These are phyloP conservation scores for Latrodectus hesperus DNA, from an alignment of 2,888 invertebrate species.

Conservation along the genomic window DNA sequence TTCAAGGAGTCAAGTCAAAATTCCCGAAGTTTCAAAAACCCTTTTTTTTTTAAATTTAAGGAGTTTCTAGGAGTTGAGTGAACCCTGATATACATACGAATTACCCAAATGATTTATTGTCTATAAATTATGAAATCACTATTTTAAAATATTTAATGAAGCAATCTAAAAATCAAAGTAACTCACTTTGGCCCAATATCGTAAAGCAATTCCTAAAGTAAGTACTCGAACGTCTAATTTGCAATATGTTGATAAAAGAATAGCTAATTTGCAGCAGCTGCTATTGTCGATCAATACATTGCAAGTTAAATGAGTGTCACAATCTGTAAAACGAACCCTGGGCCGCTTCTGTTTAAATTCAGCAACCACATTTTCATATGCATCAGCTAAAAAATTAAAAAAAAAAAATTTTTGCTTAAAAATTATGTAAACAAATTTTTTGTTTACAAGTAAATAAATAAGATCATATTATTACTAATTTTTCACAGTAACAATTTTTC, in stretches of 20 bases:
- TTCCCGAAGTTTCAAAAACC: too few species aligned
- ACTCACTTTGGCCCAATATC: constrained; percentile 75
- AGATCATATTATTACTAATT: too few species aligned
- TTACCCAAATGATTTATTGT: too few species aligned
- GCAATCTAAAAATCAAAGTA: background rate
- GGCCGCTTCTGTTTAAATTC: constrained; percentile 66
- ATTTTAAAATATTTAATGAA: too few species aligned
- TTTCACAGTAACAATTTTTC: too few species aligned
- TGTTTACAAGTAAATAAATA: too few species aligned
- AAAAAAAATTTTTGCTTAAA: background rate
- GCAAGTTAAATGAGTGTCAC: constrained; percentile 42
- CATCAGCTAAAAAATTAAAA: constrained; percentile 36
- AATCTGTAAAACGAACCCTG: constrained; percentile 54
- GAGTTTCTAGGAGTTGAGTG: too few species aligned
- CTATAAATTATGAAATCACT: too few species aligned
- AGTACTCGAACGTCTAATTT: constrained; percentile 73
- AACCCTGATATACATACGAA: too few species aligned
- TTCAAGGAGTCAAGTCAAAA: too few species aligned
- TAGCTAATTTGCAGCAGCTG: constrained; percentile 31
- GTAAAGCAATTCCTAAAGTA: constrained; percentile 73
- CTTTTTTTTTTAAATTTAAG: too few species aligned
- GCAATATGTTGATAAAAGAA: constrained; percentile 72
- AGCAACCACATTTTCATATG: constrained; percentile 44
- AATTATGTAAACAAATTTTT: background rate
- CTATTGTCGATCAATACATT: constrained; percentile 53